phyloP scores from a whole-genome alignment of 2,888 invertebrate species.

The Disparrhopalites patrizii region DNA sequence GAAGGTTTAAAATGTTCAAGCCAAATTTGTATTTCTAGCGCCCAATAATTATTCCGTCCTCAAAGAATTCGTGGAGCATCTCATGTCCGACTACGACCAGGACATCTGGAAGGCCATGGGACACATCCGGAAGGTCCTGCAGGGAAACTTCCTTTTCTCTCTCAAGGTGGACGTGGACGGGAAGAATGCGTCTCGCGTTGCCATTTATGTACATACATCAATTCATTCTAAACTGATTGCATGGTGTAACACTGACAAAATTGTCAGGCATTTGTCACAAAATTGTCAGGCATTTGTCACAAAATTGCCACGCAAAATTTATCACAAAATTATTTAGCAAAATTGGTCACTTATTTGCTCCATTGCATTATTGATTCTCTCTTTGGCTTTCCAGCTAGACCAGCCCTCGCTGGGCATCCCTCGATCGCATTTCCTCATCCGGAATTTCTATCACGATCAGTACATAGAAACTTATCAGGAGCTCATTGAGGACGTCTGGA shows the following conservation, averaged over 20 bases:
- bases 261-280: no score
- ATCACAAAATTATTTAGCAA: no score
- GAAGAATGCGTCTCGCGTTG: slow-evolving; percentile 34
- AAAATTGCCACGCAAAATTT: no score
- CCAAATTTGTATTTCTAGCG: background rate
- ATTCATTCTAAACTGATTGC: no score
- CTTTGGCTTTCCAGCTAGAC: slow-evolving; percentile 27
- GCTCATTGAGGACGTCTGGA: slow-evolving; percentile 32
- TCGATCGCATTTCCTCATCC: slow-evolving; percentile 6
- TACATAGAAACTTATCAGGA: slow-evolving; percentile 29
- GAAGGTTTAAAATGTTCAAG: no score
- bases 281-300: no score
- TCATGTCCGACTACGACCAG: slow-evolving; percentile 23
- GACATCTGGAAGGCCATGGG: slow-evolving; percentile 35
- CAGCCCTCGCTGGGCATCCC: slow-evolving; percentile 29
- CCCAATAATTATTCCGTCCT: slow-evolving; percentile 4
- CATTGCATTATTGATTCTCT: background rate
- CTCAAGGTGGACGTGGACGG: slow-evolving; percentile 40
- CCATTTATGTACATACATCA: slow-evolving; percentile 37
- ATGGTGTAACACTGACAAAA: no score
- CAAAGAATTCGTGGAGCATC: slow-evolving; percentile 29
- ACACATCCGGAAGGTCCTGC: slow-evolving; percentile 34
- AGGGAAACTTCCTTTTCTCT: slow-evolving; percentile 36
- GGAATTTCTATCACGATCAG: slow-evolving; percentile 3
- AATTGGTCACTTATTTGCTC: background rate